phyloP scores from a whole-genome alignment of 2,797 vertebrate genomes.

The Spheniscus humboldti region DNA sequence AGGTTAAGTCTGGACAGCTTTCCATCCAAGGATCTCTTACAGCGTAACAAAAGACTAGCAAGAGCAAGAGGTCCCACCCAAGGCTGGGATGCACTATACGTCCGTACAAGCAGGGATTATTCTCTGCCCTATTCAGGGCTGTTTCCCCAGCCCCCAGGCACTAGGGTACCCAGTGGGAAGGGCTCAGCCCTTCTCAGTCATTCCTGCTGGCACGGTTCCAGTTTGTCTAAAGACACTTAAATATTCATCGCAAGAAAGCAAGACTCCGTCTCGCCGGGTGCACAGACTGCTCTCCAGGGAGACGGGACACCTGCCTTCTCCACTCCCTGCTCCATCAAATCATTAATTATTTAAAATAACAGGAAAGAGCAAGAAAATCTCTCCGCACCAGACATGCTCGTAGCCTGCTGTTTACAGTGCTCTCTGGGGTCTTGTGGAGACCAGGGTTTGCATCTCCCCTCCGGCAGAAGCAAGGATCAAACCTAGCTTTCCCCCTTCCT shows the following conservation, averaged over 20 bases:
- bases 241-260: constrained; percentile 53
- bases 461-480: constrained; percentile 28
- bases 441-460: constrained; percentile 26
- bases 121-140: neutral
- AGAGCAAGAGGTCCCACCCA: neutral
- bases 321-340: constrained; percentile 31
- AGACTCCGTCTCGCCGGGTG: neutral
- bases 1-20: neutral
- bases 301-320: constrained; percentile 45
- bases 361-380: constrained; percentile 38
- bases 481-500: neutral
- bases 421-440: constrained; percentile 20
- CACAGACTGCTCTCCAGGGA: constrained; percentile 40
- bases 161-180: neutral
- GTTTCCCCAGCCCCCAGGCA: neutral
- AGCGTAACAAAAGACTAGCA: neutral
- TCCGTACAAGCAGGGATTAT: neutral
- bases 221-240: constrained; percentile 49
- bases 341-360: constrained; percentile 65
- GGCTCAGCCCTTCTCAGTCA: constrained; percentile 24
- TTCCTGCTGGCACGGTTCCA: constrained; percentile 10
- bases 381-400: neutral
- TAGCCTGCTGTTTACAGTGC: neutral
- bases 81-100: neutral
- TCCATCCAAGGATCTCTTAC: neutral